Base-by-base conservation (phyloP, 2,113 vertebrate species). In the Miniopterus natalensis region DNA sequence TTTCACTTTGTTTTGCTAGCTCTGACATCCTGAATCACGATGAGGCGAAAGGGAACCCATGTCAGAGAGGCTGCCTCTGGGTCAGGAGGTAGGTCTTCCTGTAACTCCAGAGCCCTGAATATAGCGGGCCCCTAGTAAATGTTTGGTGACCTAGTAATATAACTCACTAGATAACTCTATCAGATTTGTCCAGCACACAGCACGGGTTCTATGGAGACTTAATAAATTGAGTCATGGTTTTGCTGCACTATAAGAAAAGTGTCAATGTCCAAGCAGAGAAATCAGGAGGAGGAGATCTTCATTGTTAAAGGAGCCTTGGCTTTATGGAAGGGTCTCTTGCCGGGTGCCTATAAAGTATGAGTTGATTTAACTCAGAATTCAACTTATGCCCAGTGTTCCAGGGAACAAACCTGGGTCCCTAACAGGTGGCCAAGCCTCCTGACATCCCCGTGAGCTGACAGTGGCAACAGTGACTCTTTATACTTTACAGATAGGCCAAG, bases 361-460 rank as follows among this genome's bases (percentile, higher is more conserved):
- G 8, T 5, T 31, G n/a, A 40, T 85, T 85, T 92, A 61, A 84
- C 57, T 84, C 61, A 93, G 57, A 81, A 94, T 92, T 66, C 55
- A 71, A 85, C 4, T 70, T 31, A 23, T 0, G 4, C 31, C 49
- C 53, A 40, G 31, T 40, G 53, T 71, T n/a, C 68, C 20, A 63
- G 21, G 83, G 78, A 74, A 89, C 42, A 88, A 85, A 81, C 6
- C 2, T 15, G 11, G 5, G 29, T 63, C 40, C 73, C 77, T 42
- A 57, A 42, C 5, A 31, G 25, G 75, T n/a, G 25, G 3, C 29
- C 25, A 21, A 63, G 47, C 29, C 27, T 91, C 73, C 31, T 31
- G 42, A 73, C 55, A 36, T 47, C 36, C 55, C 25, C 75, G 8
- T 49, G 57, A 78, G 5, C 18, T 59, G 71, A 90, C 47, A 49